Evolutionary conservation across 2,113 vertebrate species (phyloP).

Genomic region (Tyto alba): DNA sequence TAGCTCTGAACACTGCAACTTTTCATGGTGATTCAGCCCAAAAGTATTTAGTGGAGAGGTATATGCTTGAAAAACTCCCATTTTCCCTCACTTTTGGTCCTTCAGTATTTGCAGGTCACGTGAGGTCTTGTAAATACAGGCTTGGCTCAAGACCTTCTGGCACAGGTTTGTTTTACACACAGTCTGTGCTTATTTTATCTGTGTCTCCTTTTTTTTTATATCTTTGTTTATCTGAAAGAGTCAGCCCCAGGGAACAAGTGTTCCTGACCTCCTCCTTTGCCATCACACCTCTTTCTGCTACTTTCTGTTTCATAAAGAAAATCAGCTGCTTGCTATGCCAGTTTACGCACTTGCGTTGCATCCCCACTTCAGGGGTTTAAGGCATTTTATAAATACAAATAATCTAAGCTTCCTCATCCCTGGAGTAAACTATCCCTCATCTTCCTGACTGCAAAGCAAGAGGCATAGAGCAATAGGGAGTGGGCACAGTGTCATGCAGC

Average conservation of each 20-base stretch:
- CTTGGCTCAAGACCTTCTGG: background rate
- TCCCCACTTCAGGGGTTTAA: background rate
- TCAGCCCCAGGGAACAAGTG: background rate
- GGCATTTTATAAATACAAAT: background rate
- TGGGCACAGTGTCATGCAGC: accelerated
- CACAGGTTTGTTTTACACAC: background rate
- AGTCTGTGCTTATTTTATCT: background rate
- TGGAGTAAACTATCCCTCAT: background rate
- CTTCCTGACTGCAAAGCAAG: background rate
- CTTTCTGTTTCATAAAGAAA: background rate
- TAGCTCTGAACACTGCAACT: background rate
- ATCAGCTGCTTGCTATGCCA: accelerated
- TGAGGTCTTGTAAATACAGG: background rate
- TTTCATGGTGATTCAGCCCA: background rate
- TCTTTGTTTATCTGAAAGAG: background rate
- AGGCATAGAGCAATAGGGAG: background rate
- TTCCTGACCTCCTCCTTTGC: background rate
- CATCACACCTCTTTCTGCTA: background rate
- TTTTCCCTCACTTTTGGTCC: background rate
- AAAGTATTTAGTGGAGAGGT: background rate
- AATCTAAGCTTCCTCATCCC: background rate
- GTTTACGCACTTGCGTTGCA: background rate
- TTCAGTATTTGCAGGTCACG: background rate
- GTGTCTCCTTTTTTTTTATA: background rate
- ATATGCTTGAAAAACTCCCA: background rate